phyloP scores from a whole-genome alignment of 2,888 invertebrate genomes.

The Cerceris ruficornis region DNA sequence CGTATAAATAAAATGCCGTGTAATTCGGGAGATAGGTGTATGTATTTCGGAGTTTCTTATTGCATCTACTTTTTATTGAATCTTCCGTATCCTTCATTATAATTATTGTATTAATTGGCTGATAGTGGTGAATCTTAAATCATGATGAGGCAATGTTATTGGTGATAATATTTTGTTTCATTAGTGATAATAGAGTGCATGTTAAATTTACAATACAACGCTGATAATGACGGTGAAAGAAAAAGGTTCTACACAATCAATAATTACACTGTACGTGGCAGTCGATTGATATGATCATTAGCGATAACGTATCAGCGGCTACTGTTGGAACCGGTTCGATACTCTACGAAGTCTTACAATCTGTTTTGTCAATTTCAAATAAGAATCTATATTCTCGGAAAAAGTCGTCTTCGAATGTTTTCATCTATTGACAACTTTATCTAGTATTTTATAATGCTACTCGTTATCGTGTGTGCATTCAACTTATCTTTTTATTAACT shows the following conservation, averaged over 20 bases:
- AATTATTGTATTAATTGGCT: too few species aligned
- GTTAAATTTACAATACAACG: too few species aligned
- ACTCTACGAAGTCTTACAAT: constrained; percentile 25
- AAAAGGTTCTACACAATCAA: background rate
- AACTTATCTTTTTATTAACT: background rate
- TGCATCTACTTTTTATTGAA: too few species aligned
- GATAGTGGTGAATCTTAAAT: too few species aligned
- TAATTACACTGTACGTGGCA: constrained; percentile 1
- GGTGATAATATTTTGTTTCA: background rate
- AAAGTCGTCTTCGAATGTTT: background rate
- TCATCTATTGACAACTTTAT: background rate
- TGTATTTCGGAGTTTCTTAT: too few species aligned
- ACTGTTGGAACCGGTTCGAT: constrained; percentile 36
- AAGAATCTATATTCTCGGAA: too few species aligned
- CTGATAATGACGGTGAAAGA: background rate
- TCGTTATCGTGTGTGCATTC: background rate
- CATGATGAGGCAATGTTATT: background rate
- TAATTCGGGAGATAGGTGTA: too few species aligned
- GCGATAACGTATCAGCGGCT: constrained; percentile 22
- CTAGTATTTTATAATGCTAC: background rate
- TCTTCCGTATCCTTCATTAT: too few species aligned
- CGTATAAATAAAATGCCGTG: too few species aligned
- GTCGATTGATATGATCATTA: background rate
- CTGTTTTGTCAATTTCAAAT: background rate
- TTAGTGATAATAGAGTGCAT: too few species aligned